Evolutionary conservation across 2,113 vertebrate species (phyloP).

Genomic region (Rhabdomys dilectus): DNA sequence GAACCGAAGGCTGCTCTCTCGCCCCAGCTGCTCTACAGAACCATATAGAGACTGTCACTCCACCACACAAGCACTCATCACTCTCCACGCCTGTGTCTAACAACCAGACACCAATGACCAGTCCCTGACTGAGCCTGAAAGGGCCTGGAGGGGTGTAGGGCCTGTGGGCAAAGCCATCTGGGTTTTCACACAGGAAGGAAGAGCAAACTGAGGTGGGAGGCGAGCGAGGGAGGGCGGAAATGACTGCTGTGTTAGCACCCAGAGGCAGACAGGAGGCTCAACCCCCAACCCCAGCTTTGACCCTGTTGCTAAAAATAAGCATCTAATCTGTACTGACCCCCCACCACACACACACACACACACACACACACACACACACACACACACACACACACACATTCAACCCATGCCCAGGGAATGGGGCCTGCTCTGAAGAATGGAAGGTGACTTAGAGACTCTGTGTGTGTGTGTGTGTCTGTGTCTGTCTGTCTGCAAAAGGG

Average conservation of each 20-base stretch:
- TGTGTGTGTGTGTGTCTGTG: background rate
- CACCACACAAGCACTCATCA: background rate
- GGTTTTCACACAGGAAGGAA: constrained; percentile 83
- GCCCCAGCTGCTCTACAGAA: background rate
- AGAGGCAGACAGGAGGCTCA: background rate
- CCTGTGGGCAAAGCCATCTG: background rate
- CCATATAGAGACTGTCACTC: rapidly evolving
- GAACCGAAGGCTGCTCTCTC: background rate
- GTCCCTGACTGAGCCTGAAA: background rate
- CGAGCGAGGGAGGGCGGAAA: constrained; percentile 64
- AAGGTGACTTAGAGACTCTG: background rate
- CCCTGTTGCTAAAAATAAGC: constrained; percentile 39
- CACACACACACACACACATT: too few species aligned
- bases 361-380: too few species aligned
- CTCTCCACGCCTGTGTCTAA: background rate
- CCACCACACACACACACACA: background rate
- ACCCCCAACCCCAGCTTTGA: constrained; percentile 47
- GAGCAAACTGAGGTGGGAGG: constrained; percentile 61
- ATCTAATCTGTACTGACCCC: background rate
- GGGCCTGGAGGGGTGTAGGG: background rate
- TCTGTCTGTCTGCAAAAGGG: background rate
- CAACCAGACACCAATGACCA: background rate
- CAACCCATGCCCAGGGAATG: background rate
- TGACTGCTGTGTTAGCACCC: constrained; percentile 70
- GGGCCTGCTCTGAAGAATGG: background rate